phyloP scores from a whole-genome alignment of 2,797 vertebrate genomes.

The Phoebastria nigripes region DNA sequence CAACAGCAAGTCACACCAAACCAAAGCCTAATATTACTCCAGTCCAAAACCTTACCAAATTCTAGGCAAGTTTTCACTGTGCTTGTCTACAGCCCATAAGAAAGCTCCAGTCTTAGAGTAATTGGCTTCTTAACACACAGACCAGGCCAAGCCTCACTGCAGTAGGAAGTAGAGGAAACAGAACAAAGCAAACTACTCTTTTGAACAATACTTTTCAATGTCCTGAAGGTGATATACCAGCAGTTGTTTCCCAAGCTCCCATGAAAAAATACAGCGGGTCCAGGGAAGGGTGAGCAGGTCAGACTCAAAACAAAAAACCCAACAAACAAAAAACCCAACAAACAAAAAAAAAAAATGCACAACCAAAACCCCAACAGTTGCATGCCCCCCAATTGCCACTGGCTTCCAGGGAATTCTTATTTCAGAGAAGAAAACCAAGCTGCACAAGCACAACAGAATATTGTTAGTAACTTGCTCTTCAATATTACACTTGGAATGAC shows the following conservation, averaged over 20 bases:
- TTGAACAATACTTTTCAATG: background rate
- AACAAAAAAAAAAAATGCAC: background rate
- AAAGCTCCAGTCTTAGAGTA: background rate
- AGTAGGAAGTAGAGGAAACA: background rate
- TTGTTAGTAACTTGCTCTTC: background rate
- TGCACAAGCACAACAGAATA: background rate
- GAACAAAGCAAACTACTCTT: background rate
- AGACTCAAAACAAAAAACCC: background rate
- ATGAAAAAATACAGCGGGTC: background rate
- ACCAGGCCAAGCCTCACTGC: conserved; percentile 17
- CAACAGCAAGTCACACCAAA: background rate
- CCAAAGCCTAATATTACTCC: background rate
- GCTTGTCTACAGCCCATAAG: background rate
- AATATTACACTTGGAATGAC: background rate
- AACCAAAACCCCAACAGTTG: background rate
- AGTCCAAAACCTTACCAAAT: background rate
- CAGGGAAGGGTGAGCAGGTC: background rate
- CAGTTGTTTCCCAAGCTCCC: background rate
- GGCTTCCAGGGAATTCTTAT: background rate
- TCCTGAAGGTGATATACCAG: background rate
- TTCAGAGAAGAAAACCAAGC: background rate
- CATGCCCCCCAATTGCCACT: background rate
- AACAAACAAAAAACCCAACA: background rate
- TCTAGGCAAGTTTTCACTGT: background rate
- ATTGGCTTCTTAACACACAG: background rate